These are phyloP conservation scores for Epirrhoe alternata DNA, from an alignment of 2,888 invertebrate species.

Conservation along the genomic window DNA sequence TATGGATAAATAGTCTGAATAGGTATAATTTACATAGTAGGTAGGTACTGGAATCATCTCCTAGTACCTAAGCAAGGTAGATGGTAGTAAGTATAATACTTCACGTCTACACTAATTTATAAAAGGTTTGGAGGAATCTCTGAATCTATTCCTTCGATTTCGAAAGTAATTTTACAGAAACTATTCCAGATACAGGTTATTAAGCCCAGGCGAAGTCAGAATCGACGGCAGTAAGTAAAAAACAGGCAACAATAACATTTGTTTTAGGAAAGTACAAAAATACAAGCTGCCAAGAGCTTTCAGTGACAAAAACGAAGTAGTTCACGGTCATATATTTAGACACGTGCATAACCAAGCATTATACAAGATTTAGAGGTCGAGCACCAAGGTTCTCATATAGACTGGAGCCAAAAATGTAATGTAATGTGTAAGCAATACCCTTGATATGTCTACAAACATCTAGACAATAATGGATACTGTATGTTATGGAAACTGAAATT, in stretches of 20 bases:
- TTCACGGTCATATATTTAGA: constrained; percentile 14
- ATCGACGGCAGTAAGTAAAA: no score
- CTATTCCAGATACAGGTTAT: no score
- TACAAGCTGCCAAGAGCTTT: not conserved
- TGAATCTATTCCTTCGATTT: no score
- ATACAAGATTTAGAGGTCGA: constrained; percentile 14
- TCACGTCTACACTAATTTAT: no score
- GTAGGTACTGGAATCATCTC: no score
- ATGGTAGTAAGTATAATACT: no score
- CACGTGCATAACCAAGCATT: constrained; percentile 2
- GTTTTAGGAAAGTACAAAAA: not conserved
- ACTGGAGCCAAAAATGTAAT: constrained; percentile 25
- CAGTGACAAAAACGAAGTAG: constrained; percentile 12
- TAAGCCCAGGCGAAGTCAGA: no score
- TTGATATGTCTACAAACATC: constrained; percentile 1
- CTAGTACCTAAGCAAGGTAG: no score
- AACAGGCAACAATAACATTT: not conserved
- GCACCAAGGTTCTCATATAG: constrained; percentile 15
- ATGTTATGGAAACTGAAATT: constrained; percentile 8
- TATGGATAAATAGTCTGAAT: not conserved
- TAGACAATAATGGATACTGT: not conserved
- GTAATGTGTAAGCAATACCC: not conserved
- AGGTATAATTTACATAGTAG: not conserved
- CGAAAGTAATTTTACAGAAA: no score
- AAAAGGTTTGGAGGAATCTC: no score